A percentile compares a stretch with the other conserved stretches of the same genome.
These are phyloP conservation scores for Garrulus glandarius DNA, from an alignment of 2,797 vertebrate genomes.

Conservation along the genomic window DNA sequence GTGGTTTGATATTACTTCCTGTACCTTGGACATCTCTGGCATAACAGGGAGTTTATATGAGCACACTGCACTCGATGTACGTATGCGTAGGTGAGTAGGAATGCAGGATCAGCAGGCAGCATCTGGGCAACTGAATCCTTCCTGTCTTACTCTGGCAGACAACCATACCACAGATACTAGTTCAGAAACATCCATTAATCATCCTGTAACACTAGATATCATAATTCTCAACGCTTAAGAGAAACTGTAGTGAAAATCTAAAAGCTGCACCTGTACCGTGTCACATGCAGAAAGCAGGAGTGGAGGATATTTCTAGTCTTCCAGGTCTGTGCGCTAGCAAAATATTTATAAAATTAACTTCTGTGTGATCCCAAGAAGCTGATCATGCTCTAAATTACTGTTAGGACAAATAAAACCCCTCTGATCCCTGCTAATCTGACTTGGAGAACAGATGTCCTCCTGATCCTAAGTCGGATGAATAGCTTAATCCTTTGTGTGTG, in stretches of 20 bases:
- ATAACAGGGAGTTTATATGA: background rate
- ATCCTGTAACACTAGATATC: background rate
- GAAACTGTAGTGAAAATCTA: background rate
- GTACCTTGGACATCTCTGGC: background rate
- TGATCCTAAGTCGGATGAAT: constrained; percentile 40
- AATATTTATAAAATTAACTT: constrained; percentile 46
- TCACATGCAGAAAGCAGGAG: background rate
- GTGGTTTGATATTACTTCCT: background rate
- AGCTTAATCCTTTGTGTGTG: constrained; percentile 48
- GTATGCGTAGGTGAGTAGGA: background rate
- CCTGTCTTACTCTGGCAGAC: background rate
- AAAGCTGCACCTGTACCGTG: background rate
- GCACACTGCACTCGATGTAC: background rate
- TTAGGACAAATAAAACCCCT: constrained; percentile 42
- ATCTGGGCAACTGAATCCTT: background rate
- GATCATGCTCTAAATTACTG: constrained; percentile 49
- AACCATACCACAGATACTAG: background rate
- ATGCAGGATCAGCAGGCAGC: background rate
- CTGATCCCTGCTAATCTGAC: constrained; percentile 61
- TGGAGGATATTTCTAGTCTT: background rate
- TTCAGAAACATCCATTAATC: background rate
- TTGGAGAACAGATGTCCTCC: constrained; percentile 54
- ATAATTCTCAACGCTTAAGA: background rate
- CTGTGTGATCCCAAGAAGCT: constrained; percentile 34
- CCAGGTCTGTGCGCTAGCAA: background rate